A percentile compares a stretch with the other conserved stretches of the same genome.
phyloP scores from a whole-genome alignment of 1,140 invertebrate genomes.

The Tribolium castaneum region DNA sequence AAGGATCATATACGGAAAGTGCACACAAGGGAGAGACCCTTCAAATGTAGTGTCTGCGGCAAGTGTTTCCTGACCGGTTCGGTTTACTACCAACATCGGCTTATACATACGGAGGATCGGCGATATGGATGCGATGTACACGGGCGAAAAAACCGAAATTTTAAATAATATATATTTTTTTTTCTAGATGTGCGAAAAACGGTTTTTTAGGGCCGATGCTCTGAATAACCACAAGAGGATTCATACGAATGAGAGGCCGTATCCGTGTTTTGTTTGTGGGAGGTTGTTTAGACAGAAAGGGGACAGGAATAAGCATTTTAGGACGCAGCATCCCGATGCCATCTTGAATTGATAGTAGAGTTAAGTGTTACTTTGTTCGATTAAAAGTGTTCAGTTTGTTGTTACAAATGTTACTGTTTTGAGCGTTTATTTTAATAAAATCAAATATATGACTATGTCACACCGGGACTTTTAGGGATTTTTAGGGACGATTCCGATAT shows the following conservation, averaged over 20 bases:
- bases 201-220: conserved; percentile 71
- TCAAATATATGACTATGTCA: too few relatives aligned
- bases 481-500: too few relatives aligned
- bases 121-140: conserved; percentile 78
- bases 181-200: conserved; percentile 66
- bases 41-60: conserved; percentile 76
- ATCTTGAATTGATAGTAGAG: background rate
- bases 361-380: conserved; percentile 3
- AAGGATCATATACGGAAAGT: conserved; percentile 75
- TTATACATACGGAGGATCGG: conserved; percentile 84
- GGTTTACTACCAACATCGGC: conserved; percentile 78
- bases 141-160: background rate
- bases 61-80: conserved; percentile 80
- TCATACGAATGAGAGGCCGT: conserved; percentile 78
- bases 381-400: too few relatives aligned
- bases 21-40: conserved; percentile 77
- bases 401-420: background rate
- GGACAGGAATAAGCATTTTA: conserved; percentile 71
- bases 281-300: conserved; percentile 74
- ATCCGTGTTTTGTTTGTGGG: conserved; percentile 74
- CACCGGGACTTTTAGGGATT: too few relatives aligned
- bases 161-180: background rate
- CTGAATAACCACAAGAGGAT: conserved; percentile 71
- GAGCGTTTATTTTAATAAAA: conserved; percentile 12
- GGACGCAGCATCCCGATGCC: conserved; percentile 66